Evolutionary conservation across 2,797 vertebrate species (phyloP).

Genomic region (Tauraco hartlaubi): DNA sequence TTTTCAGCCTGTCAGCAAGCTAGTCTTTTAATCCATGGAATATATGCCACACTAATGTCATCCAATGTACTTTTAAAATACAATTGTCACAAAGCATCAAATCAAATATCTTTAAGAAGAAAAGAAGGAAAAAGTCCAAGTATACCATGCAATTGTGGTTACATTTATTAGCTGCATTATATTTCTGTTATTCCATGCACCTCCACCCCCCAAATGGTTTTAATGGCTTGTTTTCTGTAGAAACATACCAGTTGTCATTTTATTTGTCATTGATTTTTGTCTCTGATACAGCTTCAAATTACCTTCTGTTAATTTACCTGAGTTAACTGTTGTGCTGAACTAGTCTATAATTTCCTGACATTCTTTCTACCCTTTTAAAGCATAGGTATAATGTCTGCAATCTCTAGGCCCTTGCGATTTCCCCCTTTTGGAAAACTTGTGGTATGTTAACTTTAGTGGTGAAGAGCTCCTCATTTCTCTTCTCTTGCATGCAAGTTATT

Average conservation of each 20-base stretch:
- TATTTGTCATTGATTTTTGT: neutral
- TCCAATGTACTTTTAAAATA: neutral
- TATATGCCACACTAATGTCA: neutral
- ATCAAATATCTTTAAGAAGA: neutral
- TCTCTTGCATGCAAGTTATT: neutral
- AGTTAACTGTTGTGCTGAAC: neutral
- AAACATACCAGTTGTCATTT: neutral
- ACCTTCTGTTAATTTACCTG: neutral
- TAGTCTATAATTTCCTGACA: neutral
- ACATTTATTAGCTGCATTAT: neutral
- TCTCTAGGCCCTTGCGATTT: neutral
- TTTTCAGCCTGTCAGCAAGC: neutral
- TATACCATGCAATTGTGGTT: neutral
- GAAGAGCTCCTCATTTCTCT: neutral
- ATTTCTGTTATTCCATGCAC: neutral
- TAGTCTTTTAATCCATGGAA: neutral
- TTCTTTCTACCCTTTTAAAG: neutral
- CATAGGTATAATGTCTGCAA: neutral
- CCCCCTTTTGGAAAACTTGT: neutral
- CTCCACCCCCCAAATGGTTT: accelerated
- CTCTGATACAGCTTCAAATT: neutral
- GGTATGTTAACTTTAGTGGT: neutral
- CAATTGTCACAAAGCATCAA: neutral
- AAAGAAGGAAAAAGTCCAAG: neutral
- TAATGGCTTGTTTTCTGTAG: neutral